These are phyloP conservation scores for Zele albiditarsus DNA, from an alignment of 2,888 invertebrate genomes.

Conservation along the genomic window DNA sequence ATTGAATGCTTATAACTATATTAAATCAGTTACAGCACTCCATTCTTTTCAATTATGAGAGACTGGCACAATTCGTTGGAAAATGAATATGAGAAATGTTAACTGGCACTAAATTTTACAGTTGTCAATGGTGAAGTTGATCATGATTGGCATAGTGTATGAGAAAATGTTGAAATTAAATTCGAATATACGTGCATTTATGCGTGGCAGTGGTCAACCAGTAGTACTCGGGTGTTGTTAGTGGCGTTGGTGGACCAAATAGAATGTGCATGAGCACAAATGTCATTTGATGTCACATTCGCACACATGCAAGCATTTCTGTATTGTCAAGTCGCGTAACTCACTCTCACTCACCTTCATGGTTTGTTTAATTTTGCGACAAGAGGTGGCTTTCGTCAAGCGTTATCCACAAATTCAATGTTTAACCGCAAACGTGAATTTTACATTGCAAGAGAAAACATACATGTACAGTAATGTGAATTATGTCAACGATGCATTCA, in stretches of 20 bases:
- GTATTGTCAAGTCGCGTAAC: background rate
- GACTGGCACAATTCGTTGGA: slow-evolving; percentile 18
- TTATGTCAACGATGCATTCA: slow-evolving; percentile 1
- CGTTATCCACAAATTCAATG: slow-evolving; percentile 1
- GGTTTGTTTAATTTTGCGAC: background rate
- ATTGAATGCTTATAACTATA: too few relatives aligned
- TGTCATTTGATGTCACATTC: background rate
- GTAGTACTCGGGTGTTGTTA: slow-evolving; percentile 19
- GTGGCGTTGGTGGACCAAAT: background rate
- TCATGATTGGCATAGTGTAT: slow-evolving; percentile 24
- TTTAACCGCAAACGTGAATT: background rate
- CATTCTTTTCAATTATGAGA: background rate
- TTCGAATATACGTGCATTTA: slow-evolving; percentile 49
- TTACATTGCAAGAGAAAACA: background rate
- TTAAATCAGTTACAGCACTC: too few relatives aligned
- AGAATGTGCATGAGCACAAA: background rate
- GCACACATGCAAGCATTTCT: background rate
- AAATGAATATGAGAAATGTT: slow-evolving; percentile 4
- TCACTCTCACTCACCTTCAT: background rate
- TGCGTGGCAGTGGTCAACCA: slow-evolving; percentile 40
- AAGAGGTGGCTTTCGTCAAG: background rate
- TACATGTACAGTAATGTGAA: background rate
- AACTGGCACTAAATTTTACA: background rate
- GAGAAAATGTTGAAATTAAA: slow-evolving; percentile 51
- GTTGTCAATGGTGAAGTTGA: background rate